phyloP scores from a whole-genome alignment of 1,140 invertebrate species.

The Eubasilissa regina region DNA sequence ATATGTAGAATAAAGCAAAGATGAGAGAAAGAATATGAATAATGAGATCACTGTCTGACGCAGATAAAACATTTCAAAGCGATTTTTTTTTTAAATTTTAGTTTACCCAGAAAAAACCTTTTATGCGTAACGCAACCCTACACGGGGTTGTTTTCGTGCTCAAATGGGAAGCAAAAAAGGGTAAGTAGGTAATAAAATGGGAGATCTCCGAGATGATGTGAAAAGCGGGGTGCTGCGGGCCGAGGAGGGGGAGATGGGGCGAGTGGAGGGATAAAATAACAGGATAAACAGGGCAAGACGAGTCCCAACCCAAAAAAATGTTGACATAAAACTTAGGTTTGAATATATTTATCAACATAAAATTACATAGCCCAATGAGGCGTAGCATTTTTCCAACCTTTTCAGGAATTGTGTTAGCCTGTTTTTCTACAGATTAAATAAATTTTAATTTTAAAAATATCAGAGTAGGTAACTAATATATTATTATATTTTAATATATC shows the following conservation, averaged over 20 bases:
- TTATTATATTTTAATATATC: background rate
- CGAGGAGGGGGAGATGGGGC: slow-evolving; percentile 36
- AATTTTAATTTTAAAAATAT: background rate
- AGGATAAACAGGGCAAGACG: slow-evolving; percentile 13
- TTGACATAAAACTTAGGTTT: slow-evolving; percentile 19
- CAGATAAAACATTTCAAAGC: no score
- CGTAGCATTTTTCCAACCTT: slow-evolving; percentile 12
- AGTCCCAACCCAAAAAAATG: slow-evolving; percentile 11
- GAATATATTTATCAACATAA: slow-evolving; percentile 10
- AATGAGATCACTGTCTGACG: no score
- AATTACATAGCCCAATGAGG: slow-evolving; percentile 13
- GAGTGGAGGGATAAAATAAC: slow-evolving; percentile 51
- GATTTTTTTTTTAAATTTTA: slow-evolving; percentile 11
- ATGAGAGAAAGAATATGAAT: no score
- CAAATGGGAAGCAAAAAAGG: slow-evolving; percentile 51
- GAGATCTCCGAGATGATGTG: slow-evolving; percentile 57
- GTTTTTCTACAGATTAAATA: no score
- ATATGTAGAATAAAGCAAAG: no score
- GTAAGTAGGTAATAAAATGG: slow-evolving; percentile 59
- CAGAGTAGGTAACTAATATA: background rate
- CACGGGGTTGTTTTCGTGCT: slow-evolving; percentile 51
- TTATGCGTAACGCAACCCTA: slow-evolving; percentile 9
- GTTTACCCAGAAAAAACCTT: slow-evolving; percentile 4
- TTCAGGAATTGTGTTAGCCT: no score
- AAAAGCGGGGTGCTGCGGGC: slow-evolving; percentile 54